Evolutionary conservation across 2,113 vertebrate species (phyloP).

Genomic region (Synchiropus splendidus): DNA sequence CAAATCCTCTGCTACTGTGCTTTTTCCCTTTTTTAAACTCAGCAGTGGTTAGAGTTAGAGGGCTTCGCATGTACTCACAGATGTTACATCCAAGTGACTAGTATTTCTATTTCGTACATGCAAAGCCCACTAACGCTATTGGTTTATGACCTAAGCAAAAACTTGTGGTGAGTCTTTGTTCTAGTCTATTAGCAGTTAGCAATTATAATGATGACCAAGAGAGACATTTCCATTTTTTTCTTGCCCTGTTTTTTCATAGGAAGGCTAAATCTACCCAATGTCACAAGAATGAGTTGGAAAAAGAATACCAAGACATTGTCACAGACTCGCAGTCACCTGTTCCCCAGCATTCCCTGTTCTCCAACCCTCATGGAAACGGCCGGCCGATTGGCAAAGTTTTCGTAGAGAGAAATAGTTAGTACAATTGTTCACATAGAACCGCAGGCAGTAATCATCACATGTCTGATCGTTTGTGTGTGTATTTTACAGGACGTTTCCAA

Average conservation of each 20-base stretch:
- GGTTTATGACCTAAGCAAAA: no score
- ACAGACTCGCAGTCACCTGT: conserved; percentile 61
- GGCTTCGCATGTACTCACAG: no score
- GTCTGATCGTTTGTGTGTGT: background rate
- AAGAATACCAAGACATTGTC: conserved; percentile 81
- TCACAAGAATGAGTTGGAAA: conserved; percentile 68
- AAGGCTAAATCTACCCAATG: conserved; percentile 67
- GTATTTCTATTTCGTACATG: no score
- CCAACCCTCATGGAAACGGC: conserved; percentile 74
- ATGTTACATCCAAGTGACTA: no score
- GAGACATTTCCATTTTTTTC: background rate
- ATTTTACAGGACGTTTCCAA: conserved; percentile 72
- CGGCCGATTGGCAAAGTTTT: conserved; percentile 84
- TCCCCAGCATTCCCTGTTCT: conserved; percentile 75
- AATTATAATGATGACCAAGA: no score
- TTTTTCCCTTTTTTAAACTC: no score
- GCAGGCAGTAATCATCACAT: background rate
- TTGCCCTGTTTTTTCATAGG: conserved; percentile 47
- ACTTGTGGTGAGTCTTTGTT: no score
- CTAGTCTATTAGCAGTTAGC: no score
- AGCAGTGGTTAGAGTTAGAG: no score
- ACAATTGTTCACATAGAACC: background rate
- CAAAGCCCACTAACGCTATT: no score
- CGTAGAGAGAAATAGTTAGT: conserved; percentile 87
- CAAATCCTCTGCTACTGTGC: no score